Conservation (phyloP, 2,113 vertebrate genomes). For the Sorex fumeus region DNA sequence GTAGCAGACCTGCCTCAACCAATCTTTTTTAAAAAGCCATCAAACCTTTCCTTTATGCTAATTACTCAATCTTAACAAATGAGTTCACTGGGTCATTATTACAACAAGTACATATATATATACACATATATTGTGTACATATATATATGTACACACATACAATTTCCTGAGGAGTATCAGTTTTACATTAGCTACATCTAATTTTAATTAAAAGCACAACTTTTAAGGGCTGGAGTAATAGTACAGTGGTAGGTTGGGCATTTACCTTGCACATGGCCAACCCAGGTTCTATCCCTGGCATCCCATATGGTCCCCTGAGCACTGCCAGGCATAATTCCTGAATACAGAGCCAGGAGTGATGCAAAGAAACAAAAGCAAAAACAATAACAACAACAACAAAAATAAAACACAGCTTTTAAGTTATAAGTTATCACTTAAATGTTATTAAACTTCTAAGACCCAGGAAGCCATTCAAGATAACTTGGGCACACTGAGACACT, state of each 20-base stretch:
- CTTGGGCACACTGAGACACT: background rate
- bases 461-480: background rate
- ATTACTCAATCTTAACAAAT: conserved; percentile 13
- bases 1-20: background rate
- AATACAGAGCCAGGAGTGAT: too few species aligned
- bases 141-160: too few species aligned
- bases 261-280: too few species aligned
- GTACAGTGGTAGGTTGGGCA: too few species aligned
- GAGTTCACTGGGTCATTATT: conserved; percentile 14
- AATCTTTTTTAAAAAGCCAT: conserved; percentile 20
- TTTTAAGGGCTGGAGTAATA: background rate
- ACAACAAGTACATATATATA: background rate
- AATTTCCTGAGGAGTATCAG: background rate
- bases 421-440: background rate
- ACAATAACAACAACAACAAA: too few species aligned
- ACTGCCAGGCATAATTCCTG: too few species aligned
- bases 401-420: conserved; percentile 28
- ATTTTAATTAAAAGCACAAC: conserved; percentile 38
- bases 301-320: too few species aligned
- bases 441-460: background rate
- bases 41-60: background rate
- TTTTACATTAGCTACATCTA: background rate
- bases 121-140: too few species aligned
- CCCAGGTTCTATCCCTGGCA: too few species aligned
- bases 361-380: too few species aligned